phyloP scores from a whole-genome alignment of 2,888 invertebrate genomes.

The Himalopsyche kuldschensis region DNA sequence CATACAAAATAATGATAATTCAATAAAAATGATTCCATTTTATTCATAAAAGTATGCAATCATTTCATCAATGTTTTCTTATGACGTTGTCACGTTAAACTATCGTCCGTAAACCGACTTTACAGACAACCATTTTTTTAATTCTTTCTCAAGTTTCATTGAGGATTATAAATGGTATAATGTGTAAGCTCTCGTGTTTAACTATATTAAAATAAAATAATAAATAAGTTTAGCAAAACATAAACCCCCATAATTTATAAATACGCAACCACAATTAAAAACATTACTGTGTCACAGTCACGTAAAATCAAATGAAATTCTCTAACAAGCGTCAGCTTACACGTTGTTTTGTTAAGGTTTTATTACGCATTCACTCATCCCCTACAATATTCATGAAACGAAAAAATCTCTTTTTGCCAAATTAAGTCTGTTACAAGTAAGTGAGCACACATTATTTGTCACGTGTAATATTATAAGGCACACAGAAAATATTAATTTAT shows the following conservation, averaged over 20 bases:
- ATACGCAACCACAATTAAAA: neutral
- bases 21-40: too few species aligned
- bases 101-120: too few species aligned
- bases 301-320: neutral
- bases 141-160: too few species aligned
- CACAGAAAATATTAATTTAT: too few species aligned
- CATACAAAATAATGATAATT: too few species aligned
- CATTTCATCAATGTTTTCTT: too few species aligned
- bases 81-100: too few species aligned
- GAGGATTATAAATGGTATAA: too few species aligned
- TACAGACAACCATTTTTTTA: too few species aligned
- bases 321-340: neutral
- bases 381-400: neutral
- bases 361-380: neutral
- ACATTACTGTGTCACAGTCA: neutral
- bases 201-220: too few species aligned
- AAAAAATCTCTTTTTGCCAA: neutral
- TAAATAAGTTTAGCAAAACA: neutral
- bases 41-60: too few species aligned
- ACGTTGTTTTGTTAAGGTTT: neutral
- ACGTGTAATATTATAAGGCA: neutral
- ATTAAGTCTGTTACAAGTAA: neutral
- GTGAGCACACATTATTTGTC: neutral
- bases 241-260: neutral
- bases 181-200: too few species aligned